phyloP scores from a whole-genome alignment of 2,113 vertebrate species.

The Piprites chloris region DNA sequence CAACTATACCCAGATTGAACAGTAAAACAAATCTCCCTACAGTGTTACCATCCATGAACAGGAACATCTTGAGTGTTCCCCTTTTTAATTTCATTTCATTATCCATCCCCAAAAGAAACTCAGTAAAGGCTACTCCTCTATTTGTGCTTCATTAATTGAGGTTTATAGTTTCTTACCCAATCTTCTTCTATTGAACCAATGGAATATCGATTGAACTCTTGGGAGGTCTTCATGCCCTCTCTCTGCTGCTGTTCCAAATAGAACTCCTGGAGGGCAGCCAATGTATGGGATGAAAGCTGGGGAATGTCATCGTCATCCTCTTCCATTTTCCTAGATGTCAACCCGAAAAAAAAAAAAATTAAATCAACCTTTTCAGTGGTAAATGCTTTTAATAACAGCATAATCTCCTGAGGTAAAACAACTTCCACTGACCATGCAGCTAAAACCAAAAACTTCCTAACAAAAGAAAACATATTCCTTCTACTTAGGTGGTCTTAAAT shows the following conservation, averaged over 20 bases:
- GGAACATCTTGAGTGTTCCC: not conserved
- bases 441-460: not conserved
- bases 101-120: not conserved
- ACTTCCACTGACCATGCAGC: not conserved
- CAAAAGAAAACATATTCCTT: not conserved
- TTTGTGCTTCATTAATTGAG: not conserved
- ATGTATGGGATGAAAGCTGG: conserved; percentile 80
- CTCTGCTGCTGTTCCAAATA: conserved; percentile 77
- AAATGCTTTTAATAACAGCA: not conserved
- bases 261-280: conserved; percentile 91
- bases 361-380: not conserved
- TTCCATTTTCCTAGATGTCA: conserved; percentile 72
- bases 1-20: not conserved
- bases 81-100: not conserved
- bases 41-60: not conserved
- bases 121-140: not conserved
- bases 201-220: conserved; percentile 64
- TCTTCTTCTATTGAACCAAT: conserved; percentile 88
- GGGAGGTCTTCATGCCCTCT: conserved; percentile 22
- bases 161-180: conserved; percentile 81
- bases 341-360: not conserved
- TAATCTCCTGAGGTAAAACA: not conserved
- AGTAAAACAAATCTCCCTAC: not conserved
- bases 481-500: not conserved
- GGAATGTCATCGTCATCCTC: conserved; percentile 83